These are phyloP conservation scores for Caenorhabditis remanei DNA, from an alignment of 1,140 invertebrate species.

Conservation along the genomic window DNA sequence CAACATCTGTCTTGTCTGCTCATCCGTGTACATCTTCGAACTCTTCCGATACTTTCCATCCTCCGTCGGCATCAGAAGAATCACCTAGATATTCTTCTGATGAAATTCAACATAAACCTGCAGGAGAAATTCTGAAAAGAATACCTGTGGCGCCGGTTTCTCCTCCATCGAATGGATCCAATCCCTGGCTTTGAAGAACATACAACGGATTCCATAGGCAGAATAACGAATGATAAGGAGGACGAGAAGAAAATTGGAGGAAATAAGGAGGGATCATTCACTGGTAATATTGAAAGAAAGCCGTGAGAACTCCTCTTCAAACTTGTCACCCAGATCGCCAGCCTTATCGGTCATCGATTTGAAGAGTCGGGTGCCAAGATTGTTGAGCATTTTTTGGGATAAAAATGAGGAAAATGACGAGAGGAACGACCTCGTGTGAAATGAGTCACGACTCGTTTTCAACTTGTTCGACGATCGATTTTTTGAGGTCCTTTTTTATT, in stretches of 20 bases:
- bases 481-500: neutral
- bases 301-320: constrained; percentile 61
- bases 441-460: constrained; percentile 4
- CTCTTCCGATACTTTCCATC: constrained; percentile 57
- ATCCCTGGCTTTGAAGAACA: constrained; percentile 58
- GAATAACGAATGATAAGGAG: constrained; percentile 25
- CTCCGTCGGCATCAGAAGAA: constrained; percentile 63
- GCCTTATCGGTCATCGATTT: constrained; percentile 64
- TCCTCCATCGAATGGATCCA: constrained; percentile 58
- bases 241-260: constrained; percentile 22
- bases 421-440: too few species aligned
- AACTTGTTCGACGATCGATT: constrained; percentile 23
- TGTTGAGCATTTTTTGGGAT: constrained; percentile 52
- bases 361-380: constrained; percentile 63
- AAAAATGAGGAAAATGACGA: neutral
- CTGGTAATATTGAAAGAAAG: constrained; percentile 61
- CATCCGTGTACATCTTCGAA: constrained; percentile 55
- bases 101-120: neutral
- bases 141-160: constrained; percentile 58
- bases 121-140: neutral
- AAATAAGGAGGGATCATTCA: neutral
- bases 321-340: constrained; percentile 63
- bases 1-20: constrained; percentile 55
- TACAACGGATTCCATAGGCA: constrained; percentile 52
- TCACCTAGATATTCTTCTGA: constrained; percentile 53